Conservation (phyloP, 92 coral and sea anemone species). For the Phenganax marumi region DNA sequence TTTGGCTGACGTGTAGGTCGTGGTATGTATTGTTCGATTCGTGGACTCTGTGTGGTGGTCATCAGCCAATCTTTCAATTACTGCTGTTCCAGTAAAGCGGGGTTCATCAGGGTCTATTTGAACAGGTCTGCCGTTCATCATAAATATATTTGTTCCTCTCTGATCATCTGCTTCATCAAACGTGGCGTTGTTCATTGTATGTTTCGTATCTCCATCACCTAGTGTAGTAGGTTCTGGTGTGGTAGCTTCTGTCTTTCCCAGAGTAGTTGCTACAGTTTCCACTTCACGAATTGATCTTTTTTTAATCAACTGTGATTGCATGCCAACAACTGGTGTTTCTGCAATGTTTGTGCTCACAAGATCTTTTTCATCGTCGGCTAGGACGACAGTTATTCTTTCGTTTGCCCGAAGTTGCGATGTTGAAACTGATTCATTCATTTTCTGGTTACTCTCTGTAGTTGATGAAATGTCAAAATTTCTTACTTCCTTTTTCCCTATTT, state of each 20-base stretch:
- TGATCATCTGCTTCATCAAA: background rate
- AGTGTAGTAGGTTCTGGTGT: background rate
- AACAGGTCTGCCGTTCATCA: background rate
- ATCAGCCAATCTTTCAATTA: background rate
- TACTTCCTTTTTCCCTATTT: too few relatives aligned
- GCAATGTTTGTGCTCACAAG: background rate
- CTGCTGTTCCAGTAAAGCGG: background rate
- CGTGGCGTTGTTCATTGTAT: background rate
- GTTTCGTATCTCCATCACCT: background rate
- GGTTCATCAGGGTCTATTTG: too few relatives aligned
- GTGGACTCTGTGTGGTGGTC: background rate
- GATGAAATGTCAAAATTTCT: too few relatives aligned
- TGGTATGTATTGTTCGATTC: constrained; percentile 6
- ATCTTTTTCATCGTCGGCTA: background rate
- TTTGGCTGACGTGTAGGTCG: background rate
- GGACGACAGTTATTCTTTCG: background rate
- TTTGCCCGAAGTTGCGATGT: too few relatives aligned
- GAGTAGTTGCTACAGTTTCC: background rate
- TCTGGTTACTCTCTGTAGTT: too few relatives aligned
- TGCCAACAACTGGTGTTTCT: background rate
- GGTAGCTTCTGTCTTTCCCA: background rate
- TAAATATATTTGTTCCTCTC: background rate
- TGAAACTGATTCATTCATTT: too few relatives aligned
- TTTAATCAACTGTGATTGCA: background rate
- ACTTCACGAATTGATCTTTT: background rate